phyloP scores from a whole-genome alignment of 2,113 vertebrate genomes.

The Clarias batrachus region DNA sequence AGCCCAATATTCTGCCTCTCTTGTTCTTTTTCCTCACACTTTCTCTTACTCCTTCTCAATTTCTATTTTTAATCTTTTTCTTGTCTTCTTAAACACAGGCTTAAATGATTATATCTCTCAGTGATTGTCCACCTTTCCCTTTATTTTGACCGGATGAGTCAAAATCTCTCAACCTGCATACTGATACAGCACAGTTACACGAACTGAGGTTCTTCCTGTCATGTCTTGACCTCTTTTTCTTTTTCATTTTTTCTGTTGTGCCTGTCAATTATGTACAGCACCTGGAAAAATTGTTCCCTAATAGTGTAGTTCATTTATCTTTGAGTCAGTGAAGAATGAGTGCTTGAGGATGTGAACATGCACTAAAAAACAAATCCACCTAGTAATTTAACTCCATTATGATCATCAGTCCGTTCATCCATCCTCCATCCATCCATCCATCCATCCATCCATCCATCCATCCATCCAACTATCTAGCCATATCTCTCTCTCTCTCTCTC shows the following conservation, averaged over 20 bases:
- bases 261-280: background rate
- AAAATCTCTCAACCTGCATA: background rate
- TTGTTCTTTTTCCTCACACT: constrained; percentile 11
- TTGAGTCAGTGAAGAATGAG: background rate
- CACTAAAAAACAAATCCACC: background rate
- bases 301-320: constrained; percentile 7
- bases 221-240: background rate
- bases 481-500: background rate
- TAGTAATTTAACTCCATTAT: constrained; percentile 3
- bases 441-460: background rate
- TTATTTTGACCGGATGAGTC: background rate
- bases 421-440: constrained; percentile 13
- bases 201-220: background rate
- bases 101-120: background rate
- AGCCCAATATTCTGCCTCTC: constrained; percentile 44
- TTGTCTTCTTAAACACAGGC: background rate
- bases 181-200: background rate
- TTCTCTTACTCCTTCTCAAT: background rate
- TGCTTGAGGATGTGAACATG: background rate
- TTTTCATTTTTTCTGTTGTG: background rate
- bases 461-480: constrained; percentile 18
- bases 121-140: background rate
- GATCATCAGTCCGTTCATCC: background rate
- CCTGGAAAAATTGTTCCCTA: background rate
- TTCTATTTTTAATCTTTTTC: background rate